These are phyloP conservation scores for Eupeodes latifasciatus DNA, from an alignment of 2,888 invertebrate genomes.

Conservation along the genomic window DNA sequence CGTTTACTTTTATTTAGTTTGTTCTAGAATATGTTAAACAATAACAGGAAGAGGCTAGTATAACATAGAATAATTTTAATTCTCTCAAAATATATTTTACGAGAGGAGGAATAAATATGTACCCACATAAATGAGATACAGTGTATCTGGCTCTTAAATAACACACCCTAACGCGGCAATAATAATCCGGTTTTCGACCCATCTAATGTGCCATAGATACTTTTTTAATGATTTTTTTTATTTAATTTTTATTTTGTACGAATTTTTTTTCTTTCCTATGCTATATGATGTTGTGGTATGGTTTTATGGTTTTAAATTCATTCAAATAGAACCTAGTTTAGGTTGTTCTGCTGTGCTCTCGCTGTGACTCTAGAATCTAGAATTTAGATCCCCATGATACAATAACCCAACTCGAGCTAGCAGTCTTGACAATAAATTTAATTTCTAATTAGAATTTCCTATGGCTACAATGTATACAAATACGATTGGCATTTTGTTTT, in stretches of 20 bases:
- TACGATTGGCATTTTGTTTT: conserved; percentile 70
- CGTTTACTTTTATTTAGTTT: conserved; percentile 30
- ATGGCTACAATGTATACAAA: conserved; percentile 59
- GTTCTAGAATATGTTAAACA: conserved; percentile 70
- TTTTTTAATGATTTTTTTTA: conserved; percentile 28
- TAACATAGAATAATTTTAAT: conserved; percentile 1
- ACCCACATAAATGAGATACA: conserved; percentile 29
- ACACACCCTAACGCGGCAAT: conserved; percentile 64
- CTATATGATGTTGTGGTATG: conserved; percentile 48
- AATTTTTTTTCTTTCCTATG: conserved; percentile 35
- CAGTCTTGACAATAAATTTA: conserved; percentile 76
- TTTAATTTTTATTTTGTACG: not conserved
- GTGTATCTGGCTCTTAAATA: conserved; percentile 59
- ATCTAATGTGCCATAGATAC: conserved; percentile 36
- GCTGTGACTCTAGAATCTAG: not conserved
- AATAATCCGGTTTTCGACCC: conserved; percentile 69
- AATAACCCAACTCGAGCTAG: conserved; percentile 48
- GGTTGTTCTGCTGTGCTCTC: conserved; percentile 8
- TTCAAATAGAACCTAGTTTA: conserved; percentile 58
- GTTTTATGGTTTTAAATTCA: conserved; percentile 63
- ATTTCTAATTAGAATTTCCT: conserved; percentile 76
- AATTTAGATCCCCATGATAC: conserved; percentile 10
- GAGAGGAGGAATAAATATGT: conserved; percentile 12
- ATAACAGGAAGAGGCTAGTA: conserved; percentile 67
- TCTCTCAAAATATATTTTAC: conserved; percentile 18